Conservation (phyloP, 2,113 vertebrate genomes). For the Apus apus region DNA sequence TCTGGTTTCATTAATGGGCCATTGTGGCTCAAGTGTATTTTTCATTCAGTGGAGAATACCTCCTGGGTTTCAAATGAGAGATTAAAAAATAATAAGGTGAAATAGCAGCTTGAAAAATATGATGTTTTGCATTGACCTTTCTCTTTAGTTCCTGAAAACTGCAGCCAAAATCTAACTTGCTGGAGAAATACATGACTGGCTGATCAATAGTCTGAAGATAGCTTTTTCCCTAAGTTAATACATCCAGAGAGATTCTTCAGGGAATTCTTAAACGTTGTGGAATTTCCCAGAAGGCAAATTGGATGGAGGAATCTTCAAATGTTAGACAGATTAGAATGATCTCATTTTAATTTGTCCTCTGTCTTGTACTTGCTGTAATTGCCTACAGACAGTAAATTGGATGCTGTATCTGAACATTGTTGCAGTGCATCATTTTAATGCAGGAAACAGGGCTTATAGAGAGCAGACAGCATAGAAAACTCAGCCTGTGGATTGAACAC, state of each 20-base stretch:
- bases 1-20: background rate
- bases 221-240: background rate
- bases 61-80: background rate
- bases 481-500: background rate
- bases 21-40: background rate
- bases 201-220: background rate
- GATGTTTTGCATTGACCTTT: background rate
- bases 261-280: background rate
- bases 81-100: background rate
- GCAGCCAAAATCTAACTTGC: background rate
- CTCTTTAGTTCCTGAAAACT: background rate
- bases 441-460: background rate
- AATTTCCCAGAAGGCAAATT: background rate
- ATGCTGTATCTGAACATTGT: background rate
- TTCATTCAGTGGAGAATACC: background rate
- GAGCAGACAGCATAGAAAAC: background rate
- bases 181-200: background rate
- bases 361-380: conserved; percentile 8
- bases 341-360: conserved; percentile 28
- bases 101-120: background rate
- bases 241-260: background rate
- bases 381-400: background rate
- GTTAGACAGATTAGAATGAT: conserved; percentile 6
- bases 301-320: conserved; percentile 4
- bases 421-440: background rate